Base-by-base conservation (phyloP, 2,888 invertebrate genomes). In the Meganola albula region DNA sequence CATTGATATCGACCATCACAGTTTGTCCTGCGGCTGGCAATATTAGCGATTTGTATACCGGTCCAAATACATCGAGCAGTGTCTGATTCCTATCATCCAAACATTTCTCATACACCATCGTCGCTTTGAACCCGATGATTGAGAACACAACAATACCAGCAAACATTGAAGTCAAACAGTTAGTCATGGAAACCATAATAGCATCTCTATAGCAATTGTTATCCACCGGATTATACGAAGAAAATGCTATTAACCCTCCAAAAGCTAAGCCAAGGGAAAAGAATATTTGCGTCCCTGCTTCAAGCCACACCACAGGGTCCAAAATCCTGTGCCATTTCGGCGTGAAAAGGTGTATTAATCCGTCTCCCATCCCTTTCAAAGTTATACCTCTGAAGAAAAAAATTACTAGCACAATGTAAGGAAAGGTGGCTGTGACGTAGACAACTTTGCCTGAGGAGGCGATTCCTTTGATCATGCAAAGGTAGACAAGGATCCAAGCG, bases 401-500 rank as follows among this genome's bases (percentile, higher is more conserved):
- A 48, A 98, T 95, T 2, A 98, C 94, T 3, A 98, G 89, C 9
- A 98, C 98, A 30, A 97, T 90, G 76, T 98, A 98, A 0, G 98
- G 98, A 72, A 98, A 98, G 0, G 97, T 97, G 1, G 98, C 97
- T 2, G 98, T 98, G 36, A 98, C 93, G 69, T 97, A 98, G 41
- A 97, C 97, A 27, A 97, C 97, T 88, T 98, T 97, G 33, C 97
- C 97, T 0, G 97, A 97, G 3, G 97, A 97, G 1, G 98, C 97
- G 44, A 98, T 97, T 31, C 98, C 98, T 74, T 97, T 98, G 54
- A 97, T 97, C 93, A 98, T 97, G 78, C 98, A 98, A 75, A 97
- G 89, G 76, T 97, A 98, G 44, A 98, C 96, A 10, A 98, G 88
- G 34, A 95, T 90, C 98, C 98, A 98, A 12, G 98, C 96, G 2